Conservation (phyloP, 2,113 vertebrate species). For the Steatornis caripensis region DNA sequence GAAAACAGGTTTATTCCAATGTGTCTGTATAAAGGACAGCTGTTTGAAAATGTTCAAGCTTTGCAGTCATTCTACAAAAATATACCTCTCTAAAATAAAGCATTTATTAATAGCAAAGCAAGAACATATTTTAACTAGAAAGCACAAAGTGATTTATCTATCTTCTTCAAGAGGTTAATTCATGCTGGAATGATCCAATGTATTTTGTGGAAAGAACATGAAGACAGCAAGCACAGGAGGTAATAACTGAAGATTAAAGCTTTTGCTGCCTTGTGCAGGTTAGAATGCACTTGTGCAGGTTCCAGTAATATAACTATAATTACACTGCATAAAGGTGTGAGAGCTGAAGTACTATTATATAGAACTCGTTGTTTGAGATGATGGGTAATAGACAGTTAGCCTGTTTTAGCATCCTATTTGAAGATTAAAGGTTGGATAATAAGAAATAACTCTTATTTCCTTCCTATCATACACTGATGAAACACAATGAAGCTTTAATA, state of each 20-base stretch:
- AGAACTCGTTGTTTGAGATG: background rate
- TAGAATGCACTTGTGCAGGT: conserved; percentile 2
- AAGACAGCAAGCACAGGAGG: background rate
- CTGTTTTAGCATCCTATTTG: background rate
- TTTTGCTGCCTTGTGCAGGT: background rate
- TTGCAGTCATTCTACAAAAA: background rate
- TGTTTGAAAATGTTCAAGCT: background rate
- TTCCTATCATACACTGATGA: background rate
- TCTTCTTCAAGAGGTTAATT: conserved; percentile 8
- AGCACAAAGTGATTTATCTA: background rate
- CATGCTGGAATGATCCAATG: background rate
- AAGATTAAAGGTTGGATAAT: conserved; percentile 26
- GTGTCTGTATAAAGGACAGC: background rate
- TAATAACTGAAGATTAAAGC: conserved; percentile 26
- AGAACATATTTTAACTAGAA: background rate
- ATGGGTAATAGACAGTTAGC: background rate
- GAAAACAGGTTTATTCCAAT: background rate
- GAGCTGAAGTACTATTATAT: background rate
- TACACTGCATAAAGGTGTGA: background rate
- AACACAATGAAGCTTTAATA: background rate
- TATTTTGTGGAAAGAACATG: background rate
- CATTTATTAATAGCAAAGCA: background rate
- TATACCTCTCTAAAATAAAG: background rate
- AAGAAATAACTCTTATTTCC: background rate
- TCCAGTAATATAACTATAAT: conserved; percentile 24